Evolutionary conservation across 2,797 vertebrate genomes (phyloP), one percentile per base, ranked within the genome.

Genomic region (Scomberomorus guttatus): DNA sequence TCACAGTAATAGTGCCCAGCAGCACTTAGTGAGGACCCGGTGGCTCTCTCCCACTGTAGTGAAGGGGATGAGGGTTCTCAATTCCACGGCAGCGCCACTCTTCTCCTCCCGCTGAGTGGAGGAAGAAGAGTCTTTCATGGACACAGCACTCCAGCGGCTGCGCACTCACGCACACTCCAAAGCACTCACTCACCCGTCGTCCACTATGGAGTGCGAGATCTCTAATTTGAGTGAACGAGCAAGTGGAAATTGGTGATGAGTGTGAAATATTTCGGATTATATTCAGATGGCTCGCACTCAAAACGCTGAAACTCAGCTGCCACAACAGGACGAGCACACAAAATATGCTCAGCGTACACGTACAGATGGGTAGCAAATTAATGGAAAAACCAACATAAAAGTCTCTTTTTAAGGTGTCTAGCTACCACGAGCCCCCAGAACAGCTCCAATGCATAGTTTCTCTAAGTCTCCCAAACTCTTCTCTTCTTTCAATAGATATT

Each of bases 1-100:
- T 93, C 90, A 92, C 89, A 77, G 94, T 94, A 94, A 93, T 92
- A 94, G 91, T 92, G 88, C 89, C 87, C 85, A 39, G 90, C 89
- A 93, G 92, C 92, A 93, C 93, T 94, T 93, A 92, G 79, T 54
- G n/a, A 13, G 56, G 90, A 90, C 92, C 92, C 78, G 7, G 81
- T 86, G 88, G 91, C 84, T 92, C 92, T 92, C 91, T 89, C 86
- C 81, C 87, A 80, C 89, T 79, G 80, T 86, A 79, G 87, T 87
- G 89, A 92, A 90, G 90, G 80, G 73, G 76, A 85, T 85, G 90
- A 93, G 92, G 90, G 92, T 92, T 93, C 88, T 94, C 91, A 88
- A 84, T 93, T 91, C 91, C 87, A 87, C 66, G 29, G 89, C 86
- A 83, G 89, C 86, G 29, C 88, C 86, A 83, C 89, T 90, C 89